Evolutionary conservation across 2,113 vertebrate species (phyloP), one percentile per base, ranked within the genome.

Genomic region (Bos indicus): DNA sequence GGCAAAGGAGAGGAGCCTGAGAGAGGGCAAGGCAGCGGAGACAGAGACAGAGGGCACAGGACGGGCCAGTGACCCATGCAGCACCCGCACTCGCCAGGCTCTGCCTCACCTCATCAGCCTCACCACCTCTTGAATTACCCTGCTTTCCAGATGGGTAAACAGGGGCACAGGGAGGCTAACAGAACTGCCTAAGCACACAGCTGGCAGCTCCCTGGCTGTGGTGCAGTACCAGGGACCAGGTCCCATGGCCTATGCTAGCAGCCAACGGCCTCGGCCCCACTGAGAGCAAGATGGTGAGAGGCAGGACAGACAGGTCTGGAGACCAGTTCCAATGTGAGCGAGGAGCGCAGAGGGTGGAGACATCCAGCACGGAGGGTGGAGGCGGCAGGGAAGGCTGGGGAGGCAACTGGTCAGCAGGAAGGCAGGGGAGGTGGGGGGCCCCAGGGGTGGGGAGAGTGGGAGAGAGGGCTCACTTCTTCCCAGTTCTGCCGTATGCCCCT

Each of bases 271-370:
- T 13, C 21, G 3, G 10, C 52, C 46, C 52, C 62, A 67, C 4
- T 7, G 2, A 48, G 14, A 2, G 23, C 10, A 11, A 52, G 16
- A 12, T 0, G 1, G 5, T 11, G 16, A 40, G 14, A 21, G 0
- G 5, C 1, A 40, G 59, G 57, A 40, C 4, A 0, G 40, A n/a
- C 4, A 56, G 64, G 30, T 30, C 10, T 28, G 43, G 57, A 14
- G 15, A 52, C 17, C 6, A 19, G 43, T 52, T 59, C 10, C 8
- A 19, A 15, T 0, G 1, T 5, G 33, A 83, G 17, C 1, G 8
- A 48, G 67, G 11, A 33, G 0, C 0, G 1, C 26, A 17, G 87
- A 71, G 2, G 57, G 40, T 7, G 0, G 9, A 15, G 48, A 14
- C 51, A 1, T 83, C 54, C 21, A 9, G 15, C 6, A 3, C 1